Percentiles rank a stretch among this genome's conserved stretches.
These are phyloP conservation scores for Heliconius congener DNA, from an alignment of 1,140 invertebrate species.

Conservation along the genomic window DNA sequence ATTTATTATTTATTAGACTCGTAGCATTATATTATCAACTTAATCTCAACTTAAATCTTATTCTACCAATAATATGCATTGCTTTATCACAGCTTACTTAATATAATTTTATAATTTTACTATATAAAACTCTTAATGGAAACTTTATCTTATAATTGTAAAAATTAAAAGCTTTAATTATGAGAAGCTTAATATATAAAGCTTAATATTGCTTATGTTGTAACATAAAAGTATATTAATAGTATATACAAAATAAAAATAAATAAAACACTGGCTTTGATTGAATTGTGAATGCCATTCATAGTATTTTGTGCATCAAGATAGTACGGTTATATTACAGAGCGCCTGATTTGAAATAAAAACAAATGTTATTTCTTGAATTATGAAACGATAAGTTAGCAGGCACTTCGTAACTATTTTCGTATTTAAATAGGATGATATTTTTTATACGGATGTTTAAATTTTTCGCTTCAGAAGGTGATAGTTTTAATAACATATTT, in stretches of 20 bases:
- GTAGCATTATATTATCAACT: conserved; percentile 8
- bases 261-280: background rate
- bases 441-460: no score
- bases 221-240: background rate
- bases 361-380: background rate
- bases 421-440: background rate
- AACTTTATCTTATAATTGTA: background rate
- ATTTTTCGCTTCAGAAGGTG: no score
- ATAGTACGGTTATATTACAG: background rate
- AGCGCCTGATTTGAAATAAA: background rate
- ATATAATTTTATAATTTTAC: background rate
- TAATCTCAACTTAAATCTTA: conserved; percentile 33
- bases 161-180: background rate
- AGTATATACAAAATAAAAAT: conserved; percentile 5
- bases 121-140: background rate
- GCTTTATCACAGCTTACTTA: conserved; percentile 59
- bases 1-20: background rate
- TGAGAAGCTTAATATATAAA: background rate
- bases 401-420: background rate
- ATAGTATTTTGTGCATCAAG: background rate
- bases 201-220: background rate
- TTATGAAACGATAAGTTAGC: background rate
- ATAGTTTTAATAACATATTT: no score
- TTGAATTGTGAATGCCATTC: background rate
- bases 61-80: conserved; percentile 52